Base-by-base conservation (phyloP, 2,797 vertebrate genomes). In the Phrynocephalus vlangalii region DNA sequence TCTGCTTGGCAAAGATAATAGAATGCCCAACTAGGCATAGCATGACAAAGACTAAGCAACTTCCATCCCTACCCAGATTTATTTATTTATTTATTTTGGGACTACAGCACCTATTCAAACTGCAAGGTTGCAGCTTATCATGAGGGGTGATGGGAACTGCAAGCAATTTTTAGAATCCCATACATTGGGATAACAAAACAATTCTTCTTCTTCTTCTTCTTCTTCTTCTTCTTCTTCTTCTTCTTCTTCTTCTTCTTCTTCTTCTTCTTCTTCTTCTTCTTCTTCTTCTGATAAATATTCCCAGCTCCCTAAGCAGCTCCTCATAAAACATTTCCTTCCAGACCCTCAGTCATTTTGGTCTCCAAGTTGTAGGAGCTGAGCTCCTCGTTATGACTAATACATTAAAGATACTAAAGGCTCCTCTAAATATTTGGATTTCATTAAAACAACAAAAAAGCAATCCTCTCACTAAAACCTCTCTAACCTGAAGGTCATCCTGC, bases 401-500 rank as follows among this genome's bases (percentile, higher is more conserved):
- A 6, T 76, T 76, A 10, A 44, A 22, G 38, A 10, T 13, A 78
- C 16, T 48, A 78, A 78, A 26, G 44, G 24, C 30, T 33, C 5
- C 4, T 81, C 79, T 24, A 22, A 81, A 66, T 79, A 18, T 79
- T 63, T 56, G n/a, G 18, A n/a, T 30, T 60, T 22, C 52, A 33
- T 63, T 20, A 76, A 44, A 24, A 70, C 28, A 26, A 28, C 24
- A 28, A 16, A 38, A 66, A 33, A 63, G 8, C 20, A 28, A 70
- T 16, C 7, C 1, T n/a, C 18, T 50, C 18, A 7, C 33, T 16
- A 22, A 77, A 50, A 26, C 18, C 75, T 70, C n/a, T 70, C 5
- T 79, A 52, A 48, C 60, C 60, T 79, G 44, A 30, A 38, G 4
- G 3, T 88, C 85, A 90, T 38, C 83, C 87, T 84, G 86, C 79